phyloP scores from a whole-genome alignment of 2,888 invertebrate species.

The Temnothorax unifasciatus region DNA sequence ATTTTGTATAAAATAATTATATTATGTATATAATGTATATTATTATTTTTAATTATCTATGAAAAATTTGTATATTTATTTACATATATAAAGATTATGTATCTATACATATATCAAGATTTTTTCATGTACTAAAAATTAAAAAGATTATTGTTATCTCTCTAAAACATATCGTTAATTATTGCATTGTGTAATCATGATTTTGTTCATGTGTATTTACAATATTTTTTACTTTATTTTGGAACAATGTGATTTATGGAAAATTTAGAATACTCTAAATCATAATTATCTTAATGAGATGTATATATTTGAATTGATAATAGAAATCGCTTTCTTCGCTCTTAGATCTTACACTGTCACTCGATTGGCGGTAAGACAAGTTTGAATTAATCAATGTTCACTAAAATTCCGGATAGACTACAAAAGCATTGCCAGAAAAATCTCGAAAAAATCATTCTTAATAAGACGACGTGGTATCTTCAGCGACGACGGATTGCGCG shows the following conservation, averaged over 20 bases:
- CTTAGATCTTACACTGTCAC: not conserved
- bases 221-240: slow-evolving; percentile 8
- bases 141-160: not conserved
- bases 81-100: not conserved
- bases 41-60: not conserved
- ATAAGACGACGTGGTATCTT: not conserved
- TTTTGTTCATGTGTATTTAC: not conserved
- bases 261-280: not conserved
- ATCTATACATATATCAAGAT: not conserved
- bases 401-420: not conserved
- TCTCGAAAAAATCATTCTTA: not conserved
- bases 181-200: not conserved
- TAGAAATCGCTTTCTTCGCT: not conserved
- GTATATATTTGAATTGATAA: not conserved
- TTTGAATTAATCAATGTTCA: not conserved
- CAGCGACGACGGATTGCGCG: not conserved
- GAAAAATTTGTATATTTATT: not conserved
- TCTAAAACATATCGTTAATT: not conserved
- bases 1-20: not conserved
- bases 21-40: not conserved
- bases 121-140: not conserved
- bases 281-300: not conserved
- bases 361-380: not conserved
- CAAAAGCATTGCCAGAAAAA: not conserved
- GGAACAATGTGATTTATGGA: not conserved